A percentile compares a stretch with the other conserved stretches of the same genome.
These are phyloP conservation scores for Halcyon senegalensis DNA, from an alignment of 2,113 vertebrate genomes.

Conservation along the genomic window DNA sequence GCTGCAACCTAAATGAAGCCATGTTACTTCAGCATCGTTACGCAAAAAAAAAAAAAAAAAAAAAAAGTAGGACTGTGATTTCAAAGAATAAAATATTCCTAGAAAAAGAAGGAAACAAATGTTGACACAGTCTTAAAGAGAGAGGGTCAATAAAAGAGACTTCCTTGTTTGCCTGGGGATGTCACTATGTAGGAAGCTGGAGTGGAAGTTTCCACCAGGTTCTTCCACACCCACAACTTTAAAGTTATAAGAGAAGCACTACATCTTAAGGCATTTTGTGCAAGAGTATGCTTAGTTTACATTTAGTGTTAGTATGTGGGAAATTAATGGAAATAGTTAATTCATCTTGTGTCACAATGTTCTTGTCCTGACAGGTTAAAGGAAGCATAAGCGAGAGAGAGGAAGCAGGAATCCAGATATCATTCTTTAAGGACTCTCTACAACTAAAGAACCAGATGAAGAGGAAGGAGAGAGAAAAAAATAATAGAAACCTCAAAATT, in stretches of 20 bases:
- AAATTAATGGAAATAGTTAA: not conserved
- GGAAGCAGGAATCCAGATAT: not conserved
- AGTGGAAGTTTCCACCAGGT: not conserved
- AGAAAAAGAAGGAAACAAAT: not conserved
- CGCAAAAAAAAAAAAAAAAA: not conserved
- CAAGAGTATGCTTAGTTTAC: not conserved
- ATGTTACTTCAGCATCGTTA: not conserved
- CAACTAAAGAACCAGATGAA: not conserved
- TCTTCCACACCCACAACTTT: not conserved
- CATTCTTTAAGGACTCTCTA: not conserved
- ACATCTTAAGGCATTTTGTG: not conserved
- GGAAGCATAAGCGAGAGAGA: not conserved
- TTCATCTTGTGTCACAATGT: not conserved
- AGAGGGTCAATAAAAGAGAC: not conserved
- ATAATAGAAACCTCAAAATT: not conserved
- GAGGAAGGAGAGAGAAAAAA: not conserved
- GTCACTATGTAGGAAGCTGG: not conserved
- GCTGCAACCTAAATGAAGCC: not conserved
- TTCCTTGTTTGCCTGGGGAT: not conserved
- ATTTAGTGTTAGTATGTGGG: not conserved
- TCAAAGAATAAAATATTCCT: not conserved
- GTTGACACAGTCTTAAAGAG: not conserved
- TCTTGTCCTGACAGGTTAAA: not conserved
- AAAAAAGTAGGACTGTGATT: not conserved
- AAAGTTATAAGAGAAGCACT: not conserved